Evolutionary conservation across 2,888 invertebrate species (phyloP), one percentile per base, ranked within the genome.

Genomic region (Meghimatium bilineatum): DNA sequence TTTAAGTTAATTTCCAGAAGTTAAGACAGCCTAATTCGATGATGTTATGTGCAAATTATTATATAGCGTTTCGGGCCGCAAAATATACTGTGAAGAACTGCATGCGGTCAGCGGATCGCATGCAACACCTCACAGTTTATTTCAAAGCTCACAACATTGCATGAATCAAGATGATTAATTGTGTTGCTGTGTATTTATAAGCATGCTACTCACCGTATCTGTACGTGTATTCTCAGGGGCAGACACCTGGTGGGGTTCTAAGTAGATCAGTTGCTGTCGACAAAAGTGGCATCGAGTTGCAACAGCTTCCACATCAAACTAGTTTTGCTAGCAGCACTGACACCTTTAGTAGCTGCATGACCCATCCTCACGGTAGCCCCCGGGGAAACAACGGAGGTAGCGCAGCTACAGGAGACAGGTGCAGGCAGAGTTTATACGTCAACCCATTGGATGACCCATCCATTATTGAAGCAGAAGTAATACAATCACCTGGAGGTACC

Each of bases 271-370:
- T 72, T 72, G 82, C 86, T 72, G n/a, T n/a, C n/a, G 89, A 89
- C 84, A 90, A 88, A 80, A 88, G 90, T 84, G 90, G 90, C 86
- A 91, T 91, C 82, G 92, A 92, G 89, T 87, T 92, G 89, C 90
- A 90, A 88, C 88, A 90, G 82, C 88, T 92, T 80, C 89, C 90
- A 83, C 89, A 91, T 20, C 91, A 92, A 86, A 89, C 87, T 87
- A 91, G 91, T 92, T 94, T 95, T 84, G 95, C 95, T 95, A 95
- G 95, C 95, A 96, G 97, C 95, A 96, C 97, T 92, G 98, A 98
- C 94, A 98, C 98, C 89, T 98, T 97, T 95, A 97, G 97, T 94
- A 98, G 97, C 94, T 98, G 98, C 95, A 97, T 97, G 95, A 98
- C 98, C 92, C 97, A 98, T 95, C 97, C 97, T 92, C 91, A 91